phyloP scores from a whole-genome alignment of 1,140 invertebrate species.

The Tetraneura akinire region DNA sequence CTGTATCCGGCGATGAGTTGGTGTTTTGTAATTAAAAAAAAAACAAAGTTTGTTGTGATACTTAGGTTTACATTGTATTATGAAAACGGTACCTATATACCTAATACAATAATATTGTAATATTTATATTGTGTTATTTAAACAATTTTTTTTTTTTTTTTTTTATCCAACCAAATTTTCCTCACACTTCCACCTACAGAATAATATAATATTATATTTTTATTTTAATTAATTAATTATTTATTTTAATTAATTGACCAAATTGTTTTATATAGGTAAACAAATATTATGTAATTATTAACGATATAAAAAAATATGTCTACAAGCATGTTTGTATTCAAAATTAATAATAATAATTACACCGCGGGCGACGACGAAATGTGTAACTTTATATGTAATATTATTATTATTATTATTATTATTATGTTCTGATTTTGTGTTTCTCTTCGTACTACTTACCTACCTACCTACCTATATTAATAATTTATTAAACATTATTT shows the following conservation, averaged over 20 bases:
- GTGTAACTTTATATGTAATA: background rate
- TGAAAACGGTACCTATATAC: background rate
- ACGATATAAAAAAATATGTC: background rate
- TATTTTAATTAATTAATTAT: background rate
- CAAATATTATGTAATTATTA: conserved; percentile 5
- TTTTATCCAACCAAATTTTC: background rate
- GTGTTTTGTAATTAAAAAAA: background rate
- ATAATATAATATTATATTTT: background rate
- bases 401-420: background rate
- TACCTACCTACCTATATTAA: too few species aligned
- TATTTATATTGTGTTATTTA: background rate
- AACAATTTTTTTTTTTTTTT: too few species aligned
- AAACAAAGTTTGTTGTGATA: conserved; percentile 30
- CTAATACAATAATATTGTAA: background rate
- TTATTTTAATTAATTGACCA: conserved; percentile 14
- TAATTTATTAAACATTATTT: too few species aligned
- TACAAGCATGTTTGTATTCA: background rate
- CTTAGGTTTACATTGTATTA: conserved; percentile 11
- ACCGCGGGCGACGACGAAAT: background rate
- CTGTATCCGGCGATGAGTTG: background rate
- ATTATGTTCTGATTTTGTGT: background rate
- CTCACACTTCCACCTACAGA: background rate
- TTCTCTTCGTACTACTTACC: background rate
- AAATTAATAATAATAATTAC: background rate
- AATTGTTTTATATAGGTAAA: conserved; percentile 8